These are phyloP conservation scores for Athrips mouffetella DNA, from an alignment of 2,888 invertebrate species.

Conservation along the genomic window DNA sequence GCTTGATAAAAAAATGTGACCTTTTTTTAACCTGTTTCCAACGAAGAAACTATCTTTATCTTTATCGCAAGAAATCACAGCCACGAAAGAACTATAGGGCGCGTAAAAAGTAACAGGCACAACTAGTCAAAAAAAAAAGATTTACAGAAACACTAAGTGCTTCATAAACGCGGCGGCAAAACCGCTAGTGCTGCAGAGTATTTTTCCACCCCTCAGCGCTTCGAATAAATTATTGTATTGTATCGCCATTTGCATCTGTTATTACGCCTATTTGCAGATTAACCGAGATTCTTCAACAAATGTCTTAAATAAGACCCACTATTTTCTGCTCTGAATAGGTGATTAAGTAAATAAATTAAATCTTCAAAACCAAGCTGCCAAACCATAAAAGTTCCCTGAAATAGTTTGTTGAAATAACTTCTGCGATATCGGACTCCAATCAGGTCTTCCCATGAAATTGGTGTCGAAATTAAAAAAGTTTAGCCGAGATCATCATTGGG, in stretches of 20 bases:
- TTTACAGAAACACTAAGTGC: too few species aligned
- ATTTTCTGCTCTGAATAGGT: too few species aligned
- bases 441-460: slow-evolving; percentile 9
- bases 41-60: too few species aligned
- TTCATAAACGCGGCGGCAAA: neutral
- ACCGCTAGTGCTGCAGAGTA: slow-evolving; percentile 34
- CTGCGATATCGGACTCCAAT: neutral
- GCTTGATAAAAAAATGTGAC: too few species aligned
- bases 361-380: too few species aligned
- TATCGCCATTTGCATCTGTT: slow-evolving; percentile 57
- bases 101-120: neutral
- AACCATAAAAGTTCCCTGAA: too few species aligned
- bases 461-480: slow-evolving; percentile 37
- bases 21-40: too few species aligned
- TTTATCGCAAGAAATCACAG: too few species aligned
- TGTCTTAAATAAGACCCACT: slow-evolving; percentile 3
- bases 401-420: too few species aligned
- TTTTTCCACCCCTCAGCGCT: slow-evolving; percentile 27
- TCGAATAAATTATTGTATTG: slow-evolving; percentile 57
- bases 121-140: too few species aligned
- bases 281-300: slow-evolving; percentile 29
- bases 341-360: too few species aligned
- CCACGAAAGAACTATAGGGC: too few species aligned
- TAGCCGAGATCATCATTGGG: slow-evolving; percentile 17
- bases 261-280: slow-evolving; percentile 42